Base-by-base conservation (phyloP, 2,888 invertebrate genomes). In the Schizaphis graminum region DNA sequence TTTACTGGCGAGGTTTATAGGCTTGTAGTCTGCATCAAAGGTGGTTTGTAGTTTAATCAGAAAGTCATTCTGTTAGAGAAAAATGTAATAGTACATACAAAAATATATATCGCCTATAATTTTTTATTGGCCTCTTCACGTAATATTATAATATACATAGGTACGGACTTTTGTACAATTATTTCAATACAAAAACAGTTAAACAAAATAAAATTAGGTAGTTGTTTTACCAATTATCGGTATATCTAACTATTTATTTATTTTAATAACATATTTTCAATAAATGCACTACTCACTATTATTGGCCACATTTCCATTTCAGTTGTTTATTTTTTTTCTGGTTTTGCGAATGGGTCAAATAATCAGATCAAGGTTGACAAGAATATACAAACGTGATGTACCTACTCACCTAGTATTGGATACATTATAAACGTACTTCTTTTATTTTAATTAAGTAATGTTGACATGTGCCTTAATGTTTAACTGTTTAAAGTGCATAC, bases 321-420 rank as follows among this genome's bases (percentile, higher is more conserved):
- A 49, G 53, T 87, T 87, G 21, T 47, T 86, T 87, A n/a, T 26
- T 87, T 28, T 49, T 35, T 86, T 92, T 86, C 61, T 89, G 28
- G 88, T 77, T 56, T 53, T 41, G 21, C 53, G 49, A 92, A 67
- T 67, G 41, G 77, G 77, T 92, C 88, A 77, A 49, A 67, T 28
- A 92, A 92, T 92, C n/a, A 35, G 92, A 87, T 44, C 91, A 88
- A 87, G 94, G 91, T 87, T 49, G 94, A 93, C 88, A 11, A 88
- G 92, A 91, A 26, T 44, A 87, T 21, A 8, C 2, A 35, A 56
- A n/a, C 24, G n/a, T 77, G 35, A 77, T 35, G 35, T 35, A 77
- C 77, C 8, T 21, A 77, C 8, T 21, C 8, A 77, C 21, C 35
- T 77, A 77, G 77, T 35, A 35, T 77, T 35, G 21, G 35, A 77